Evolutionary conservation across 2,797 vertebrate species (phyloP).

Genomic region (Halcyon smyrnensis): DNA sequence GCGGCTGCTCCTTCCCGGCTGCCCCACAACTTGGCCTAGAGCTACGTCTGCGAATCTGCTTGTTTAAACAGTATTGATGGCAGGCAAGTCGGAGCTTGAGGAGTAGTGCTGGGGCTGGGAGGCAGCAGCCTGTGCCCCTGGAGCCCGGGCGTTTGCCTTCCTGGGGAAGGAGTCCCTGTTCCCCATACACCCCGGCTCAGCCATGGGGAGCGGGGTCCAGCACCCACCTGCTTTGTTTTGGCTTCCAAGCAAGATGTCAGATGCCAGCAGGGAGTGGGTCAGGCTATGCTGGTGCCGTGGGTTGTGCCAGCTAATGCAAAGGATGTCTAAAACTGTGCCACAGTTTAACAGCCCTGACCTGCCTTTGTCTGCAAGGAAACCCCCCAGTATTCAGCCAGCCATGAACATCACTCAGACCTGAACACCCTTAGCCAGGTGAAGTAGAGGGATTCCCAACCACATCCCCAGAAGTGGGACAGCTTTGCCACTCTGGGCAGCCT

Average conservation of each 20-base stretch:
- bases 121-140: not conserved
- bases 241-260: not conserved
- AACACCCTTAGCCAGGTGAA: fast-evolving
- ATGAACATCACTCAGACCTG: fast-evolving
- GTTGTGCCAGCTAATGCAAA: not conserved
- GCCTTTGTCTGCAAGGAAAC: not conserved
- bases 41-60: slow-evolving; percentile 47
- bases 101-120: not conserved
- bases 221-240: fast-evolving
- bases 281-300: fast-evolving
- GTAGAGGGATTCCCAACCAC: fast-evolving
- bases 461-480: not conserved
- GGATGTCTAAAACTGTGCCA: fast-evolving
- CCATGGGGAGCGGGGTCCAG: fast-evolving
- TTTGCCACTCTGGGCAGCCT: not conserved
- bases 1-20: not conserved
- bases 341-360: not conserved
- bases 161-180: fast-evolving
- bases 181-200: fast-evolving
- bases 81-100: slow-evolving; percentile 41
- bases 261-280: fast-evolving
- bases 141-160: not conserved
- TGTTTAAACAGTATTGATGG: slow-evolving; percentile 18
- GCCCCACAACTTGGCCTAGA: slow-evolving; percentile 41
- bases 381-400: fast-evolving